phyloP scores from a whole-genome alignment of 2,113 vertebrate genomes.

The Hippocampus abdominalis region DNA sequence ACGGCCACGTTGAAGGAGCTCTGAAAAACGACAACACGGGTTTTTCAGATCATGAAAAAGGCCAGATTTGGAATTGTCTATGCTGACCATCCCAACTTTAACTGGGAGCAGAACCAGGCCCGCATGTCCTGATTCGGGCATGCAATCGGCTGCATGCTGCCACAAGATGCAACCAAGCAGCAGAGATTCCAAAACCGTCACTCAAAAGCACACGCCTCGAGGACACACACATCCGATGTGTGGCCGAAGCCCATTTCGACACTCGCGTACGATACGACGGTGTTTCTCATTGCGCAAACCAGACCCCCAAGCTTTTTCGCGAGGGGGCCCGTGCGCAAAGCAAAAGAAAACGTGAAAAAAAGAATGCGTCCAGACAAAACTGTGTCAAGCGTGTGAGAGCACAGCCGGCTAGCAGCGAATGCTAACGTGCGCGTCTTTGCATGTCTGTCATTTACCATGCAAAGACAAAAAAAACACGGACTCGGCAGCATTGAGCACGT shows the following conservation, averaged over 20 bases:
- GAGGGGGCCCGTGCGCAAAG: not conserved
- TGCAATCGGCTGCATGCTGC: conserved; percentile 53
- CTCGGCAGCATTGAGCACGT: too few relatives aligned
- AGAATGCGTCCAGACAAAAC: not conserved
- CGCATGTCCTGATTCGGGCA: conserved; percentile 6
- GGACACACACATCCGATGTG: not conserved
- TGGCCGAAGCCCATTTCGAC: not conserved
- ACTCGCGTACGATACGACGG: not conserved
- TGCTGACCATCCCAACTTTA: not conserved
- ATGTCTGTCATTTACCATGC: not conserved
- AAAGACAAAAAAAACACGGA: not conserved
- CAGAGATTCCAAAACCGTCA: conserved; percentile 9
- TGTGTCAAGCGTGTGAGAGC: not conserved
- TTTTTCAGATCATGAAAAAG: not conserved
- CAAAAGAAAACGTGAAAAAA: not conserved
- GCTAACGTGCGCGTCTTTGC: not conserved
- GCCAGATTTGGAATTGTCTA: not conserved
- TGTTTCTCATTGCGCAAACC: not conserved
- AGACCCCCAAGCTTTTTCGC: not conserved
- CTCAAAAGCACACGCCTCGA: not conserved
- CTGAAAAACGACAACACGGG: conserved; percentile 52
- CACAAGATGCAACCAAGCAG: conserved; percentile 23
- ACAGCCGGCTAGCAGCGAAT: not conserved
- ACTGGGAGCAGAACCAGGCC: conserved; percentile 27
- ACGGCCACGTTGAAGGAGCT: conserved; percentile 83